Conservation (phyloP, 2,797 vertebrate species). For the Leptatherina wallacei region DNA sequence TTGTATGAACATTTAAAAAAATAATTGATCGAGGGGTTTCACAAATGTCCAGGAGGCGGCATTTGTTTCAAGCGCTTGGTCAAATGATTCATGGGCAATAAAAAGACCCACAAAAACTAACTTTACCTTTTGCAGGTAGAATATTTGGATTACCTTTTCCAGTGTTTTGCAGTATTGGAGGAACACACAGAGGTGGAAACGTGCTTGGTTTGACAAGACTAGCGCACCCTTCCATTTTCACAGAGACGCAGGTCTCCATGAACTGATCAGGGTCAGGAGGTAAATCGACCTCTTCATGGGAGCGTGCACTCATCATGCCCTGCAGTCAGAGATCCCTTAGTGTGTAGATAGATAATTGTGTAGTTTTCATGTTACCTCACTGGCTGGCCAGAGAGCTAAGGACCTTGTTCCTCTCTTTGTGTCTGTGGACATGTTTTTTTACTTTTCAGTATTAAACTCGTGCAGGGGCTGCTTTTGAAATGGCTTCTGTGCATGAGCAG, state of each 20-base stretch:
- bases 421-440: slow-evolving; percentile 73
- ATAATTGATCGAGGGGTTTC: slow-evolving; percentile 17
- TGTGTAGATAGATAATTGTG: slow-evolving; percentile 76
- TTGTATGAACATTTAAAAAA: slow-evolving; percentile 36
- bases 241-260: slow-evolving; percentile 75
- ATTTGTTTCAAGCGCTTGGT: slow-evolving; percentile 33
- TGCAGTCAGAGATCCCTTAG: slow-evolving; percentile 77
- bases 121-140: slow-evolving; percentile 27
- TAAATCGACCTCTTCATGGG: slow-evolving; percentile 35
- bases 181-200: slow-evolving; percentile 52
- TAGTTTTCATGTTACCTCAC: slow-evolving; percentile 79
- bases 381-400: slow-evolving; percentile 88
- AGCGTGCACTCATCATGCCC: slow-evolving; percentile 55
- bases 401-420: slow-evolving; percentile 75
- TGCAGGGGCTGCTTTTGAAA: slow-evolving; percentile 69
- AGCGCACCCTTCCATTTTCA: slow-evolving; percentile 42
- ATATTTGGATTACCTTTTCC: slow-evolving; percentile 46
- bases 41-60: slow-evolving; percentile 21
- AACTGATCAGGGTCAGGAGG: slow-evolving; percentile 71
- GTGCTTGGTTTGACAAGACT: slow-evolving; percentile 56
- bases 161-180: slow-evolving; percentile 31
- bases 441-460: slow-evolving; percentile 75
- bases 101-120: slow-evolving; percentile 24
- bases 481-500: slow-evolving; percentile 66
- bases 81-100: slow-evolving; percentile 33